Percentiles rank a stretch among this genome's conserved stretches.
Conservation (phyloP, 1,140 invertebrate species). For the Drosophila biarmipes region DNA sequence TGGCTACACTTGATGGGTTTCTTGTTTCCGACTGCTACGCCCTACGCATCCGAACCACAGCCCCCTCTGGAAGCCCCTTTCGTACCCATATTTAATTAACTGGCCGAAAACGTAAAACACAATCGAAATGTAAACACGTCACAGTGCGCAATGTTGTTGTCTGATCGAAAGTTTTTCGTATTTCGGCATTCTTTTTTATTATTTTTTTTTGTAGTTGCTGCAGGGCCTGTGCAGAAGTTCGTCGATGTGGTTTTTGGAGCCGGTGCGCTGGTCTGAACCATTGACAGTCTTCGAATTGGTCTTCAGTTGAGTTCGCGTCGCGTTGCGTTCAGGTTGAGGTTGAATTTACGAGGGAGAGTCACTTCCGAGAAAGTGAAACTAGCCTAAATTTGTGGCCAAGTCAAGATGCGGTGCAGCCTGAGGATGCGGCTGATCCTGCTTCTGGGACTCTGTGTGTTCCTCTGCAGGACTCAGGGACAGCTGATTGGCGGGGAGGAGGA, state of each 20-base stretch:
- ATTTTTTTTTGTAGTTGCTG: constrained; percentile 16
- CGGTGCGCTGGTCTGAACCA: neutral
- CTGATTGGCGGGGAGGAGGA: constrained; percentile 73
- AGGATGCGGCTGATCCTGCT: constrained; percentile 47
- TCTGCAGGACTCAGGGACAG: constrained; percentile 56
- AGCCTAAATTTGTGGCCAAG: constrained; percentile 4
- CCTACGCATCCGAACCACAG: constrained; percentile 36
- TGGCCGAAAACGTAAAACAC: constrained; percentile 42
- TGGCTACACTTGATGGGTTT: constrained; percentile 32
- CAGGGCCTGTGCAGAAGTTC: constrained; percentile 59
- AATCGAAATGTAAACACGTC: constrained; percentile 57
- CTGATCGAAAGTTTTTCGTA: constrained; percentile 72
- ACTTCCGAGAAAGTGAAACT: constrained; percentile 57
- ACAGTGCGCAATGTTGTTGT: constrained; percentile 53
- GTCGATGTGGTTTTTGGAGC: constrained; percentile 23
- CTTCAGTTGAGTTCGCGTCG: constrained; percentile 66
- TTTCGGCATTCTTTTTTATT: constrained; percentile 70
- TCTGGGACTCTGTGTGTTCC: constrained; percentile 57
- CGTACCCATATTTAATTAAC: constrained; percentile 48
- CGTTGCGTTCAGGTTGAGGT: constrained; percentile 55
- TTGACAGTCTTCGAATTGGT: constrained; percentile 50
- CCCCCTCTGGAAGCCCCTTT: neutral
- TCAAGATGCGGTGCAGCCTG: constrained; percentile 39
- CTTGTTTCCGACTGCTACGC: constrained; percentile 47
- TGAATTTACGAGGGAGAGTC: constrained; percentile 13